Base-by-base conservation (phyloP, 2,113 vertebrate genomes). In the Serinus canaria region DNA sequence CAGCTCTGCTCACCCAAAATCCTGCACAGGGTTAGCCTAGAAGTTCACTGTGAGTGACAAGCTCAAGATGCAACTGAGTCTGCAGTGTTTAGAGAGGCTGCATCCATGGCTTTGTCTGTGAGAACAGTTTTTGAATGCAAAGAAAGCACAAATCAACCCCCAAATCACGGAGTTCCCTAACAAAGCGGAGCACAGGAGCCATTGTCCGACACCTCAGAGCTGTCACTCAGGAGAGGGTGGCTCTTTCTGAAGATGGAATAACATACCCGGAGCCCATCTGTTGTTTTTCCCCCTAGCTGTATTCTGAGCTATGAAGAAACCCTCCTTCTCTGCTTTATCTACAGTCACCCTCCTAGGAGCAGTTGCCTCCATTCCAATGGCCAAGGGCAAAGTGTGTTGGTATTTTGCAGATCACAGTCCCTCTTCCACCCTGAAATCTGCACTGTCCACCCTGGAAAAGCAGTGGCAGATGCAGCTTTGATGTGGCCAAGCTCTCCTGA, bases 341-440 rank as follows among this genome's bases (percentile, higher is more conserved):
- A 6, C 24, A 62, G 15, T 46, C 93, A 55, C 60, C 25, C 55
- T 33, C 14, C 27, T 70, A 27, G 39, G 25, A 82, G 55, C 55
- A 41, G 21, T 23, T 0, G 0, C n/a, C 49, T 69, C 47, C n/a
- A 1, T 39, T 64, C 67, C 11, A 5, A 28, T 15, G 46, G 41
- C 47, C 68, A 24, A 35, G 56, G 80, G 55, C 14, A 67, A 59
- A 87, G 33, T 28, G 7, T 47, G 41, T 33, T 64, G 67, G 49
- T 4, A 20, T 73, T 89, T 37, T 70, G 37, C 59, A 74, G 46
- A n/a, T 60, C 17, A 4, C 4, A 43, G 49, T 35, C 18, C 41
- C 28, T 52, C 37, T 77, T 46, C 46, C 73, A 77, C 55, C 41
- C 83, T 55, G 37, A 74, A 89, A 89, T 84, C 66, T 33, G 8